Base-by-base conservation (phyloP, 1,140 invertebrate species). In the Cydia amplana region DNA sequence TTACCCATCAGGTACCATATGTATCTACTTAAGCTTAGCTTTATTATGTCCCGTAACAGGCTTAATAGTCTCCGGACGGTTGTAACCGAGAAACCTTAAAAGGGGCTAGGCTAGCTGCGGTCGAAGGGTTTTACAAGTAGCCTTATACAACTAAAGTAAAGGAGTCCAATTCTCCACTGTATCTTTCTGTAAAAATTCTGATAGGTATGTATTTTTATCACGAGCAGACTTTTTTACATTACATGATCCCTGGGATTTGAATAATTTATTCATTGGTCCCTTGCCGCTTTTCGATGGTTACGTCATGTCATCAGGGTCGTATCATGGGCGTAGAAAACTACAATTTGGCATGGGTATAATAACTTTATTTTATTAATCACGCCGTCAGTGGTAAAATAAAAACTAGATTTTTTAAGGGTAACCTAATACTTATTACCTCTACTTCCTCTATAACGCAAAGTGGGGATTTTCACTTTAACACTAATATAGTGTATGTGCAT, bases 11-110 rank as follows among this genome's bases (percentile, higher is more conserved):
- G 6, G 49, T 51, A 51, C 49, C 49, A 51, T 51, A 1, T n/a
- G n/a, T n/a, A n/a, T n/a, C n/a, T 18, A 51, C 49, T 51, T 51
- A 51, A 51, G 10, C 49, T 51, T 51, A 18, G 18, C 28, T 70
- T 18, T 32, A 40, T 70, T 36, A 36, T 18, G 14, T 70, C 65
- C 12, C 32, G 36, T 70, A 36, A 40, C 65, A 70, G n/a, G 9
- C 28, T 70, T 36, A 70, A 32, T 32, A 28, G 64, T 67, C 64
- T 40, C 28, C 65, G 65, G 32, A 23, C 64, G 65, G 65, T 20
- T 60, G 55, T 70, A 70, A 70, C 65, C 28, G n/a, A 70, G 65
- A 70, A 70, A 70, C 65, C 65, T 70, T 70, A 70, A 70, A 67
- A 70, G 9, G 28, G 65, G 2, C 16, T 40, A 20, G 65, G 2